Evolutionary conservation across 1,140 invertebrate genomes (phyloP), one percentile per base, ranked within the genome.

Genomic region (Lordiphosa mommai): DNA sequence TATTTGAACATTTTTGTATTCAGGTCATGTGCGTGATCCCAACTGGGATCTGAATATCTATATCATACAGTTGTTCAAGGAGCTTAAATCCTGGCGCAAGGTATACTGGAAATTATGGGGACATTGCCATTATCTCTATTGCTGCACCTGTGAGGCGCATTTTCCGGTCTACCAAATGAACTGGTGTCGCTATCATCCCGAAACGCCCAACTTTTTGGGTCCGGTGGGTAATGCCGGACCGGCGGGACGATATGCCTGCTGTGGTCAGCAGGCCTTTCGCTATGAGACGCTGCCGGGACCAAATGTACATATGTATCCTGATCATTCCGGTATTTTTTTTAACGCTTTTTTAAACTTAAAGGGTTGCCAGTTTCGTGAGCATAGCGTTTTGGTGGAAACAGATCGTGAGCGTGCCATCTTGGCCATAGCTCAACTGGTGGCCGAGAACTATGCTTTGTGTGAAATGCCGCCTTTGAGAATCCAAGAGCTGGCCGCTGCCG

Each of bases 41-140:
- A 91, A 90, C 1, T 98, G 96, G 95, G 94, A 94, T 71, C 90
- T 98, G 6, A 96, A 94, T 71, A 93, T 95, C 34, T 96, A 96
- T 76, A 93, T 98, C 5, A 84, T 93, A 6, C 91, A 92, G 59
- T 88, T 97, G 12, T 93, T 95, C 73, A 92, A 92, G 5, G 93
- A 96, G 66, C 90, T 97, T 29, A 94, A 94, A 60, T 93, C 93
- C 0, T 98, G 97, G 97, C 90, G 95, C 0, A 94, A 94, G 80
- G 95, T 97, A 0, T 98, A 98, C 89, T 98, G 97, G 97, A 92
- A 94, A 46, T 89, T 98, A 7, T 98, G 96, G 96, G 95, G 95
- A 0, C 93, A 95, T 72, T 94, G 94, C 59, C 95, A 97, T 88
- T 96, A 94, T 88, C 88, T 96, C 5, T 92, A 92, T 47, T 97